Conservation (phyloP, 2,113 vertebrate species). For the Elaphurus davidianus region DNA sequence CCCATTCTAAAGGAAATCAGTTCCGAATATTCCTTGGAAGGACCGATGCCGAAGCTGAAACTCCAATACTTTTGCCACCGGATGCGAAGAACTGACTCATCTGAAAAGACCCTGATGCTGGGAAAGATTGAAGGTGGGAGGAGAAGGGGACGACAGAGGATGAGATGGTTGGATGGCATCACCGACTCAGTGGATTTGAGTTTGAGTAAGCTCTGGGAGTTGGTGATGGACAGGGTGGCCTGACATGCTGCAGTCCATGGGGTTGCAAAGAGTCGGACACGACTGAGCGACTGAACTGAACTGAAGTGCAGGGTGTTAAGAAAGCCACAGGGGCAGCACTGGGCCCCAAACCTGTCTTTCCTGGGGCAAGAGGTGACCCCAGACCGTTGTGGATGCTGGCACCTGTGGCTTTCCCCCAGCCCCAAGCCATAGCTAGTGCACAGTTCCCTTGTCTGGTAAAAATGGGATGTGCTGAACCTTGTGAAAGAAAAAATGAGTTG, state of each 20-base stretch:
- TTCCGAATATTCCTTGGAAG: background rate
- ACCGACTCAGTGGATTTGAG: background rate
- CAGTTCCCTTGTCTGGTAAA: background rate
- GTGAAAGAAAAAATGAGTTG: background rate
- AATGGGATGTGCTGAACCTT: background rate
- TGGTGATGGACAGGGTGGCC: background rate
- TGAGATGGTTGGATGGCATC: background rate
- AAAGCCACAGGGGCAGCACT: background rate
- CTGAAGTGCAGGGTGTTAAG: background rate
- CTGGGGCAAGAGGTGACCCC: background rate
- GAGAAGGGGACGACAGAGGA: background rate
- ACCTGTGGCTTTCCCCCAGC: too few species aligned
- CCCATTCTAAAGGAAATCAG: background rate
- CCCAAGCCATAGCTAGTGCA: background rate
- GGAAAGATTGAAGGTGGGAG: background rate
- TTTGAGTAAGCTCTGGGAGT: background rate
- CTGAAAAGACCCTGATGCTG: background rate
- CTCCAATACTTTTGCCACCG: background rate
- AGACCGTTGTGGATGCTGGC: background rate
- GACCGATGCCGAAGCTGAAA: background rate
- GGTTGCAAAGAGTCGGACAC: background rate
- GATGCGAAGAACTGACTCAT: background rate
- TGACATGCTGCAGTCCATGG: background rate
- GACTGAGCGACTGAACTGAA: background rate
- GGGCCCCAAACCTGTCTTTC: slow-evolving; percentile 24